These are phyloP conservation scores for Cyanoliseus patagonus DNA, from an alignment of 2,113 vertebrate genomes.

Conservation along the genomic window DNA sequence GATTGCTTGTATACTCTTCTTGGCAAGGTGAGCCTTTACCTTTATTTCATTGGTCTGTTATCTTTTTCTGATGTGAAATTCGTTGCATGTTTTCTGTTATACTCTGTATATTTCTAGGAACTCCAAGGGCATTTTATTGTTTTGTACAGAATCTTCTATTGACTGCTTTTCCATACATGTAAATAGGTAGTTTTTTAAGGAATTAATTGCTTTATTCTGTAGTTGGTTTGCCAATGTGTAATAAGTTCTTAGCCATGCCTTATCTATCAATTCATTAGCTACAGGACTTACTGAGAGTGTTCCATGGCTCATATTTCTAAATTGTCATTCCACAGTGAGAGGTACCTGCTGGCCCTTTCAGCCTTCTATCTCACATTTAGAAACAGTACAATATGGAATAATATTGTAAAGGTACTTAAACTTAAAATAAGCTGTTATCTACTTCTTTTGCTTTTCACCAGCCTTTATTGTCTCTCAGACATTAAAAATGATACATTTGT, in stretches of 20 bases:
- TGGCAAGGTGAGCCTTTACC: background rate
- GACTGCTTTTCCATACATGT: background rate
- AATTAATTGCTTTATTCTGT: background rate
- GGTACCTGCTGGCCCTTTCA: background rate
- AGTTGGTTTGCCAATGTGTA: background rate
- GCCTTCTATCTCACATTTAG: background rate
- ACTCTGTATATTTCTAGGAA: background rate
- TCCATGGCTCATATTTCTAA: background rate
- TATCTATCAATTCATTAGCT: background rate
- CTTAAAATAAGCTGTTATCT: background rate
- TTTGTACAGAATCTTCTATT: background rate
- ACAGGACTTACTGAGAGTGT: background rate
- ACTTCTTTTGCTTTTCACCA: background rate
- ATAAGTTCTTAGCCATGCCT: background rate
- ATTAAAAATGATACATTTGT: background rate
- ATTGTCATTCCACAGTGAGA: background rate
- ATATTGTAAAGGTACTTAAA: background rate
- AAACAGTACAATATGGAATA: background rate
- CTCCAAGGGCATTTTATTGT: rapidly evolving
- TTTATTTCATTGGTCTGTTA: background rate
- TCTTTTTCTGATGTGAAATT: background rate
- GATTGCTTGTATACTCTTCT: background rate
- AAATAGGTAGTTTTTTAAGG: background rate
- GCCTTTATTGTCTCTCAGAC: background rate
- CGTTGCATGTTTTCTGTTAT: background rate